These are phyloP conservation scores for Vultur gryphus DNA, from an alignment of 2,797 vertebrate genomes.

Conservation along the genomic window DNA sequence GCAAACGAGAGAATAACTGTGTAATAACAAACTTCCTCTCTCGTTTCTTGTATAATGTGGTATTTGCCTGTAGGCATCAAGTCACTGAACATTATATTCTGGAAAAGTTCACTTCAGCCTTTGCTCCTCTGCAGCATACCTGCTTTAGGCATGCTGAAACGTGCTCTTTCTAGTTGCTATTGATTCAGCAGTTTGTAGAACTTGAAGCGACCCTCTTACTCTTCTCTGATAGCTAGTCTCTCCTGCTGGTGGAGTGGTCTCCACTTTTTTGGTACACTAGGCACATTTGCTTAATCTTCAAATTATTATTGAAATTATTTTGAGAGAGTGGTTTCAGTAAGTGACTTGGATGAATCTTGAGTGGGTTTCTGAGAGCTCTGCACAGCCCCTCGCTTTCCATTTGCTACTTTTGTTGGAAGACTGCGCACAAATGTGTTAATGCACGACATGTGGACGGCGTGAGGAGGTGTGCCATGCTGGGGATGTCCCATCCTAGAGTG, in stretches of 20 bases:
- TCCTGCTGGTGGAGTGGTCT: no score
- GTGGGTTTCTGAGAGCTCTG: neutral
- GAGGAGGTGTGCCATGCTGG: neutral
- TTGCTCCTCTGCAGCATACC: neutral
- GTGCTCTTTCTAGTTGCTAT: neutral
- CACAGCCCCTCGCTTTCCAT: neutral
- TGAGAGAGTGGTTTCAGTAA: neutral
- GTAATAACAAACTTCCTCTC: neutral
- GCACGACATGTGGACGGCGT: neutral
- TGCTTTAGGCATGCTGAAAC: neutral
- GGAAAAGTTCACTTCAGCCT: neutral
- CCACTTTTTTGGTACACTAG: neutral
- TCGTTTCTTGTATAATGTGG: neutral
- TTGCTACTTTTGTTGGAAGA: neutral
- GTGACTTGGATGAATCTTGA: neutral
- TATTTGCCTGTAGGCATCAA: slow-evolving; percentile 7
- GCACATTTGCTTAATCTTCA: neutral
- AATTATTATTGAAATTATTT: neutral
- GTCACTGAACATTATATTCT: neutral
- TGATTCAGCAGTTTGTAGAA: neutral
- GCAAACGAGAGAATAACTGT: neutral
- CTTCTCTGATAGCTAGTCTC: neutral
- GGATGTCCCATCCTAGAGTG: neutral
- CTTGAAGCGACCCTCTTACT: accelerated
- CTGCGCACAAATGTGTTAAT: neutral